These are phyloP conservation scores for Palythoa caribaeorum DNA, from an alignment of 92 coral and sea anemone genomes.

Conservation along the genomic window DNA sequence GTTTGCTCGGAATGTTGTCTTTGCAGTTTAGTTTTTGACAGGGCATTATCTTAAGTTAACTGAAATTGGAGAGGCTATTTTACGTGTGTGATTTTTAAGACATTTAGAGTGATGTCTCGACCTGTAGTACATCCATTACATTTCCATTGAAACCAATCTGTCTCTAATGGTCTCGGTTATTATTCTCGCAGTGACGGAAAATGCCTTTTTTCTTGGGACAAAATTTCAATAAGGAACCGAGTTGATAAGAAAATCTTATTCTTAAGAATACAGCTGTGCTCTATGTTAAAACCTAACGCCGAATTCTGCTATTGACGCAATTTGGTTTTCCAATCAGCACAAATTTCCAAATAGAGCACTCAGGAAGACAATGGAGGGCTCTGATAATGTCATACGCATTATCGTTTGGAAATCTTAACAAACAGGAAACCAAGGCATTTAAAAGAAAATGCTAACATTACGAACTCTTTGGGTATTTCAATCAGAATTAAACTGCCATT, in stretches of 20 bases:
- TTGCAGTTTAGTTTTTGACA: conserved; percentile 89
- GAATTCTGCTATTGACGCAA: conserved; percentile 68
- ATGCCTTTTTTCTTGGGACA: conserved; percentile 34
- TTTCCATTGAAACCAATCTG: conserved; percentile 54
- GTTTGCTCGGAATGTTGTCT: conserved; percentile 97
- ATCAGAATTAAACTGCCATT: conserved; percentile 84
- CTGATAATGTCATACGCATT: conserved; percentile 76
- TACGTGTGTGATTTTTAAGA: conserved; percentile 86
- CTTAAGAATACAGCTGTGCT: conserved; percentile 49
- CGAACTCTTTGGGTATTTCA: conserved; percentile 70
- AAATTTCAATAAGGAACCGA: conserved; percentile 52
- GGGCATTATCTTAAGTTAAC: conserved; percentile 90
- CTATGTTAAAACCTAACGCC: conserved; percentile 36
- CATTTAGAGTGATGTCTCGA: conserved; percentile 89
- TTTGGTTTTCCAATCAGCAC: conserved; percentile 79
- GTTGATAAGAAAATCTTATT: conserved; percentile 54
- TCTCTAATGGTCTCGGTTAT: conserved; percentile 52
- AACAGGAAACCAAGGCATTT: conserved; percentile 94
- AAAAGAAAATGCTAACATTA: conserved; percentile 78
- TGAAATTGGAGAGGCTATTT: conserved; percentile 95
- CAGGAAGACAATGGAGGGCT: conserved; percentile 77
- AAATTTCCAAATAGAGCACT: conserved; percentile 85
- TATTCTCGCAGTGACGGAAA: conserved; percentile 27
- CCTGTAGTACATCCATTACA: conserved; percentile 28
- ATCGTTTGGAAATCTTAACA: conserved; percentile 72